Conservation (phyloP, 2,797 vertebrate species). For the Takifugu ocellatus region DNA sequence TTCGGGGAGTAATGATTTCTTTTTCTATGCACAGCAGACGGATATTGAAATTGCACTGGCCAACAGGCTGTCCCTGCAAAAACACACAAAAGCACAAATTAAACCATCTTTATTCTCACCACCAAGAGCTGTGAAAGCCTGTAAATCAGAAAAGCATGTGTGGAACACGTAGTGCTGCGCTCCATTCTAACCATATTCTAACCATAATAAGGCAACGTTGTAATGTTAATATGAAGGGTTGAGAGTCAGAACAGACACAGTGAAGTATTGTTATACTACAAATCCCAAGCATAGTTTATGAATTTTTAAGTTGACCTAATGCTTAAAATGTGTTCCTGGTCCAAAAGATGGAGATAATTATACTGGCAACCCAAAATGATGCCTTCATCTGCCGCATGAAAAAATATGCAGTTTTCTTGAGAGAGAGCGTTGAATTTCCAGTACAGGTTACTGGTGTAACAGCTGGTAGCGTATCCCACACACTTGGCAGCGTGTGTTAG, state of each 20-base stretch:
- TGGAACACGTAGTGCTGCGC: too few relatives aligned
- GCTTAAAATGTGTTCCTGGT: too few relatives aligned
- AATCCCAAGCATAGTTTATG: too few relatives aligned
- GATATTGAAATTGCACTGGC: constrained; percentile 93
- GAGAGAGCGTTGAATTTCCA: background rate
- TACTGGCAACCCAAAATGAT: too few relatives aligned
- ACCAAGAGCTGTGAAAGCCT: background rate
- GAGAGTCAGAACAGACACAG: background rate
- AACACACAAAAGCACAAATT: too few relatives aligned
- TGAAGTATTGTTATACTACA: too few relatives aligned
- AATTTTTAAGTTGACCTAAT: too few relatives aligned
- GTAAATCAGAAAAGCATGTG: background rate
- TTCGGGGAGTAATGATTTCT: constrained; percentile 92
- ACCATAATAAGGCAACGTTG: background rate
- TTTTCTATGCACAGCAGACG: constrained; percentile 93
- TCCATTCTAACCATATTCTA: too few relatives aligned
- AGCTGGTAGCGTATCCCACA: constrained; percentile 68
- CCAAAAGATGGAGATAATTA: too few relatives aligned
- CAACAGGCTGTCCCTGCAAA: constrained; percentile 90
- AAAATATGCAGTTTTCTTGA: background rate
- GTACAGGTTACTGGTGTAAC: constrained; percentile 55
- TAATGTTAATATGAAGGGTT: background rate
- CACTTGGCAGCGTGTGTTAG: constrained; percentile 67
- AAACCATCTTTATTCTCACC: background rate
- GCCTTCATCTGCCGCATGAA: too few relatives aligned